Evolutionary conservation across 2,797 vertebrate genomes (phyloP).

Genomic region (Mus minutoides): DNA sequence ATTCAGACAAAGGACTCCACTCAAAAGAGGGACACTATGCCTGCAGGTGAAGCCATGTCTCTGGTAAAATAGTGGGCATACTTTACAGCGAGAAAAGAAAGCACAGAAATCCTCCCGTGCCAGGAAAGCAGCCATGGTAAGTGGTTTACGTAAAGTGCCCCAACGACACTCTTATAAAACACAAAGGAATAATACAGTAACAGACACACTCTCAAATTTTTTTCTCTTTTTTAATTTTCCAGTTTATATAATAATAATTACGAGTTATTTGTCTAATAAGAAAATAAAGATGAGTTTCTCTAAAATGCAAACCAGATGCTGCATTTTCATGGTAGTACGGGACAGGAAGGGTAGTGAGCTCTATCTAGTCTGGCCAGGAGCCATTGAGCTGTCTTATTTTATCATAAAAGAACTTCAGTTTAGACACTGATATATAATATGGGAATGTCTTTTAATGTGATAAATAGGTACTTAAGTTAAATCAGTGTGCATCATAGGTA

Average conservation of each 20-base stretch:
- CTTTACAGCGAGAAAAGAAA: neutral
- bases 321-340: neutral
- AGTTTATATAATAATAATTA: neutral
- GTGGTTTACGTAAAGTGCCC: neutral
- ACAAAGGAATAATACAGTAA: slow-evolving; percentile 7
- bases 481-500: neutral
- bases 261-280: neutral
- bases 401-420: neutral
- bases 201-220: neutral
- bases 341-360: neutral
- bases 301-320: neutral
- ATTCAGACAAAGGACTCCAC: neutral
- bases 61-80: neutral
- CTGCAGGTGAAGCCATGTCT: neutral
- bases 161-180: slow-evolving; percentile 12
- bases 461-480: neutral
- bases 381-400: neutral
- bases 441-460: neutral
- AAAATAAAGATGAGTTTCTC: neutral
- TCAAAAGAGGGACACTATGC: neutral
- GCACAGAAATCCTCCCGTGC: neutral
- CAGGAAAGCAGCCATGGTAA: neutral
- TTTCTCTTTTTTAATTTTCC: neutral
- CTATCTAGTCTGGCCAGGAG: neutral
- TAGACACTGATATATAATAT: neutral